Conservation (phyloP, 2,888 invertebrate species). For the Camptogramma bilineatum region DNA sequence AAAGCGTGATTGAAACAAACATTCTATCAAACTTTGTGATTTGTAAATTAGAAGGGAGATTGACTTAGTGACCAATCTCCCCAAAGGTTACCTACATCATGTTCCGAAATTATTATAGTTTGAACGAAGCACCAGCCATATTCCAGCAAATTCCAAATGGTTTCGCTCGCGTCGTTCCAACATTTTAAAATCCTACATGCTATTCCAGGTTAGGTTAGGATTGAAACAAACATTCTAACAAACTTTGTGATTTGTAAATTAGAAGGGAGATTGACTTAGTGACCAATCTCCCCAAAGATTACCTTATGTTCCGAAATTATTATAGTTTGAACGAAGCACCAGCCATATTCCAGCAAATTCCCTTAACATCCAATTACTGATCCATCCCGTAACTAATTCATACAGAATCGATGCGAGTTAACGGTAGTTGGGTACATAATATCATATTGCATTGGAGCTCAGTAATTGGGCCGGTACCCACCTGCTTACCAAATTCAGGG, state of each 20-base stretch:
- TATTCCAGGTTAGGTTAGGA: too few species aligned
- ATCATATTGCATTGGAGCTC: conserved; percentile 54
- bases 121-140: conserved; percentile 21
- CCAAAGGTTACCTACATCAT: neutral
- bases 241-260: too few species aligned
- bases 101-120: conserved; percentile 8
- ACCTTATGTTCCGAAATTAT: conserved; percentile 8
- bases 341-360: conserved; percentile 26
- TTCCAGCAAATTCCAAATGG: conserved; percentile 29
- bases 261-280: neutral
- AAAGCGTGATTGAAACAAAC: too few species aligned
- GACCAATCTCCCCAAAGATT: neutral
- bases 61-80: neutral
- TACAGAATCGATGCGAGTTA: conserved; percentile 48
- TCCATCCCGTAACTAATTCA: conserved; percentile 45
- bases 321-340: conserved; percentile 14
- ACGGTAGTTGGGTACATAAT: conserved; percentile 50
- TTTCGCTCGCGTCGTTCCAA: too few species aligned
- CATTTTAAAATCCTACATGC: too few species aligned
- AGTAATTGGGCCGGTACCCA: conserved; percentile 53
- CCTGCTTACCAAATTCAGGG: conserved; percentile 58
- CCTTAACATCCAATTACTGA: conserved; percentile 40
- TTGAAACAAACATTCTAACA: too few species aligned
- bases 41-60: neutral
- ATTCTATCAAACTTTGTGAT: too few species aligned